phyloP scores from a whole-genome alignment of 2,888 invertebrate genomes.

The Coleophora deauratella region DNA sequence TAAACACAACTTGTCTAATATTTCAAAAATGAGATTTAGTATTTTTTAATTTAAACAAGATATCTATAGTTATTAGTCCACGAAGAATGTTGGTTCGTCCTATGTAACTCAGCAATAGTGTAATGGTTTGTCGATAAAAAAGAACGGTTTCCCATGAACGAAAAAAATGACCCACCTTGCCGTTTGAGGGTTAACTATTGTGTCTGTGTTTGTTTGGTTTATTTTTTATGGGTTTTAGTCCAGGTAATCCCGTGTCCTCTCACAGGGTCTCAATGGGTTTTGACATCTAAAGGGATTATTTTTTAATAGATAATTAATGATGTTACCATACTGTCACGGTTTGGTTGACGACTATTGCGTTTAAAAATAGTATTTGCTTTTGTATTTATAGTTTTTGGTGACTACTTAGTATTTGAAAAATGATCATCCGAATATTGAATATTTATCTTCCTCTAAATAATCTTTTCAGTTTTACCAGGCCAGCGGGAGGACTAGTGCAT shows the following conservation, averaged over 20 bases:
- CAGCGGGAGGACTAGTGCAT: no score
- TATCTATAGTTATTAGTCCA: no score
- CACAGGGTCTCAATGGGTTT: conserved; percentile 50
- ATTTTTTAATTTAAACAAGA: no score
- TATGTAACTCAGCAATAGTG: no score
- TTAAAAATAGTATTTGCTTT: conserved; percentile 24
- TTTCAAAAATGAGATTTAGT: no score
- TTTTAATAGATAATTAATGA: conserved; percentile 71
- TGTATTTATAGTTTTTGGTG: conserved; percentile 16
- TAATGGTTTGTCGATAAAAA: conserved; percentile 11
- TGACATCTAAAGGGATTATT: conserved; percentile 70
- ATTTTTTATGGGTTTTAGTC: conserved; percentile 61
- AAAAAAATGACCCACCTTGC: conserved; percentile 36
- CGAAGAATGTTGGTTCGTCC: no score
- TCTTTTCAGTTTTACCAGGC: no score
- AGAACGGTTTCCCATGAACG: conserved; percentile 22
- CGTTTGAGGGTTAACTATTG: conserved; percentile 46
- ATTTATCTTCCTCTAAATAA: no score
- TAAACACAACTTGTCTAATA: no score
- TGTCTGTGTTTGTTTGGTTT: conserved; percentile 52
- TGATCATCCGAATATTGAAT: no score
- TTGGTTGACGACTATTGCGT: conserved; percentile 22
- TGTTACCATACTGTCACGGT: conserved; percentile 34
- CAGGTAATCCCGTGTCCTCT: conserved; percentile 68
- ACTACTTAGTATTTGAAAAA: neutral